A percentile compares a stretch with the other conserved stretches of the same genome.
These are phyloP conservation scores for Standfussiana lucernea DNA, from an alignment of 2,888 invertebrate species.

Conservation along the genomic window DNA sequence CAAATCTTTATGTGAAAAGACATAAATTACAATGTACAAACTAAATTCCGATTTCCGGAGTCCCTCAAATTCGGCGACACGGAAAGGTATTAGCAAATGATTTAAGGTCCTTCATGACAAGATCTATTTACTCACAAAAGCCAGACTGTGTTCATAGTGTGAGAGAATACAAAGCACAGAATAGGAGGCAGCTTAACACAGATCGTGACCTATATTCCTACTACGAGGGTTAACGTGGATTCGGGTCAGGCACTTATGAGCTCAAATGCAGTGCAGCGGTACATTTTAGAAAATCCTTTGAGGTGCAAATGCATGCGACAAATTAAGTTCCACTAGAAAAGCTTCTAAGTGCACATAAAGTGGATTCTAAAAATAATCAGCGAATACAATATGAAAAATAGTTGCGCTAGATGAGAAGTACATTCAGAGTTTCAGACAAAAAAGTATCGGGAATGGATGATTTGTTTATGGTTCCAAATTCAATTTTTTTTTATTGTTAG, in stretches of 20 bases:
- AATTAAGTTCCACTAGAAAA: constrained; percentile 22
- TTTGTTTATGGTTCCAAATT: no score
- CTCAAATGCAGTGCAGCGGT: constrained; percentile 60
- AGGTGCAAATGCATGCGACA: constrained; percentile 35
- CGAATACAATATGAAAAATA: constrained; percentile 23
- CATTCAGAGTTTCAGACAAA: no score
- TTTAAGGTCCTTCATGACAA: constrained; percentile 23
- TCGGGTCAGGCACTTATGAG: constrained; percentile 64
- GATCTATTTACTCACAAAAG: constrained; percentile 44
- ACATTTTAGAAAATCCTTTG: constrained; percentile 52
- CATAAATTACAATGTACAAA: constrained; percentile 50
- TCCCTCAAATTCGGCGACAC: constrained; percentile 7
- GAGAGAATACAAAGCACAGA: constrained; percentile 50
- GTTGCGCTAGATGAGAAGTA: not conserved
- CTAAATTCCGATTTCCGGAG: constrained; percentile 27
- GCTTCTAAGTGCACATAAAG: constrained; percentile 22
- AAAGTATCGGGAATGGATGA: no score
- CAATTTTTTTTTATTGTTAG: no score
- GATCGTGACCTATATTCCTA: constrained; percentile 74
- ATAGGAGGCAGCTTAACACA: constrained; percentile 50
- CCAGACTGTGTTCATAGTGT: constrained; percentile 26
- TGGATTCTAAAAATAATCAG: constrained; percentile 28
- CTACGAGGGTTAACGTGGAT: constrained; percentile 67
- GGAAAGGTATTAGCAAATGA: constrained; percentile 41
- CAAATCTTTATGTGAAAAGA: constrained; percentile 44